Evolutionary conservation across 1,140 invertebrate species (phyloP).

Genomic region (Agrypnia vestita): DNA sequence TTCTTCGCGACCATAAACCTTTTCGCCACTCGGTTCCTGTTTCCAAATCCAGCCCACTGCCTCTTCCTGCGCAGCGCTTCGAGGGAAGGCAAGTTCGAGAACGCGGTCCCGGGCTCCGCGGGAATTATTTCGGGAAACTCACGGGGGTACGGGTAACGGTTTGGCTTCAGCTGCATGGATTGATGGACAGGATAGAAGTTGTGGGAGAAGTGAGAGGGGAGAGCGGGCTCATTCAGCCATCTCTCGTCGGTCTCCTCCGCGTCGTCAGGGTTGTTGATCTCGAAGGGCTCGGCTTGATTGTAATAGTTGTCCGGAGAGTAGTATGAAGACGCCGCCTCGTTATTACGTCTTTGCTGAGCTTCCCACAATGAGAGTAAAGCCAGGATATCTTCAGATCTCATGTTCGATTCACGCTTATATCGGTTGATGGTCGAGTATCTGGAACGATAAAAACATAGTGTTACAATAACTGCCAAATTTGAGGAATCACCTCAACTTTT

Average conservation of each 20-base stretch:
- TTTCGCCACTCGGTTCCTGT: conserved; percentile 63
- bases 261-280: conserved; percentile 68
- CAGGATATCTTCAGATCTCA: conserved; percentile 71
- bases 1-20: conserved; percentile 72
- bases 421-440: conserved; percentile 56
- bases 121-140: conserved; percentile 67
- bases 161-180: conserved; percentile 32
- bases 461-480: background rate
- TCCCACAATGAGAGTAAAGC: conserved; percentile 71
- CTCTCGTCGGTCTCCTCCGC: conserved; percentile 65
- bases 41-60: conserved; percentile 67
- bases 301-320: conserved; percentile 69
- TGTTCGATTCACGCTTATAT: conserved; percentile 68
- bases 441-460: conserved; percentile 22
- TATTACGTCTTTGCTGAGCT: conserved; percentile 70
- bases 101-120: conserved; percentile 38
- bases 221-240: conserved; percentile 70
- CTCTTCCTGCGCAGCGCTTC: conserved; percentile 69
- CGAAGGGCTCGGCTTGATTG: conserved; percentile 64
- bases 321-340: conserved; percentile 69
- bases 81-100: conserved; percentile 65
- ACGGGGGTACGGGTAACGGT: conserved; percentile 57
- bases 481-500: background rate
- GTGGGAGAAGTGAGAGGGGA: conserved; percentile 62
- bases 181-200: conserved; percentile 44